A percentile compares a stretch with the other conserved stretches of the same genome.
Evolutionary conservation across 2,888 invertebrate species (phyloP).

Genomic region (Meandrusa payeni): DNA sequence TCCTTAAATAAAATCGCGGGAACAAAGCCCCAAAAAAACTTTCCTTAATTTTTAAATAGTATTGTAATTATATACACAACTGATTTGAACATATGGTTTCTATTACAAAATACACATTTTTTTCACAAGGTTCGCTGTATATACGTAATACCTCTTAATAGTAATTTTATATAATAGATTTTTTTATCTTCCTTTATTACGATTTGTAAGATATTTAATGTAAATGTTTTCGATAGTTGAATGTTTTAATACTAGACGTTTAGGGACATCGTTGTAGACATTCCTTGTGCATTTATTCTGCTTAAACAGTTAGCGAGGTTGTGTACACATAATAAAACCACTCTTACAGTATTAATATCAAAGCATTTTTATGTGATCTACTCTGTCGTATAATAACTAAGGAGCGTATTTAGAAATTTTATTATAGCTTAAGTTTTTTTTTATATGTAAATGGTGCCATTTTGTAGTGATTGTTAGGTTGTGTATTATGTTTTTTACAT

Average conservation of each 20-base stretch:
- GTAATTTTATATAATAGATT: too few species aligned
- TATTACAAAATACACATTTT: too few species aligned
- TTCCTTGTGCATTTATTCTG: slow-evolving; percentile 41
- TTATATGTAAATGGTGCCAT: slow-evolving; percentile 34
- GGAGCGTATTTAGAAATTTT: slow-evolving; percentile 12
- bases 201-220: not conserved
- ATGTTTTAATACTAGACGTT: not conserved
- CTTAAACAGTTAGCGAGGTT: slow-evolving; percentile 33
- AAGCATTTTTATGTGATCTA: slow-evolving; percentile 48
- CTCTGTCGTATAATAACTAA: slow-evolving; percentile 27
- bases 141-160: too few species aligned
- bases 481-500: slow-evolving; percentile 29
- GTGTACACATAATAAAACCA: slow-evolving; percentile 38
- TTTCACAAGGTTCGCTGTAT: too few species aligned
- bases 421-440: slow-evolving; percentile 13
- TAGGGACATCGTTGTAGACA: slow-evolving; percentile 27
- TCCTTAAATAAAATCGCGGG: too few species aligned
- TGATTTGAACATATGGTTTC: too few species aligned
- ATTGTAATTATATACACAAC: too few species aligned
- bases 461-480: slow-evolving; percentile 29
- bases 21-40: too few species aligned
- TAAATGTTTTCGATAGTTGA: not conserved
- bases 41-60: too few species aligned
- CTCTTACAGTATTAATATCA: slow-evolving; percentile 51
- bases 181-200: too few species aligned